These are phyloP conservation scores for western clawed frog (Xenopus tropicalis) DNA, from an alignment of 2,113 vertebrate species.

Conservation along the genomic window UCB_Xtro_10.0 CM004446.2:54514501-54515000, in stretches of 20 bases:
- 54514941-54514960: too few relatives aligned
- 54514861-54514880: too few relatives aligned
- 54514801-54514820: too few relatives aligned
- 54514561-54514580: not conserved
- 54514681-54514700: slow-evolving; percentile 8
- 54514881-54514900: too few relatives aligned
- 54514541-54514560: not conserved
- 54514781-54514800: too few relatives aligned
- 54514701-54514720: not conserved
- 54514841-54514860: too few relatives aligned
- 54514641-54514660: slow-evolving; percentile 8
- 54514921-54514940: too few relatives aligned
- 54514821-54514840: too few relatives aligned
- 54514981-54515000: too few relatives aligned
- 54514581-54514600: not conserved
- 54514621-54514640: slow-evolving; percentile 8
- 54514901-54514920: too few relatives aligned
- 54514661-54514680: not conserved
- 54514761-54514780: not conserved
- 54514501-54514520: too few relatives aligned
- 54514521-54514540: not conserved
- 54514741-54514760: not conserved
- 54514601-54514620: not conserved
- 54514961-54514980: too few relatives aligned
- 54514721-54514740: not conserved